Evolutionary conservation across 2,113 vertebrate species (phyloP), one percentile per base, ranked within the genome.

Genomic region (Cyanoramphus novaezelandiae): DNA sequence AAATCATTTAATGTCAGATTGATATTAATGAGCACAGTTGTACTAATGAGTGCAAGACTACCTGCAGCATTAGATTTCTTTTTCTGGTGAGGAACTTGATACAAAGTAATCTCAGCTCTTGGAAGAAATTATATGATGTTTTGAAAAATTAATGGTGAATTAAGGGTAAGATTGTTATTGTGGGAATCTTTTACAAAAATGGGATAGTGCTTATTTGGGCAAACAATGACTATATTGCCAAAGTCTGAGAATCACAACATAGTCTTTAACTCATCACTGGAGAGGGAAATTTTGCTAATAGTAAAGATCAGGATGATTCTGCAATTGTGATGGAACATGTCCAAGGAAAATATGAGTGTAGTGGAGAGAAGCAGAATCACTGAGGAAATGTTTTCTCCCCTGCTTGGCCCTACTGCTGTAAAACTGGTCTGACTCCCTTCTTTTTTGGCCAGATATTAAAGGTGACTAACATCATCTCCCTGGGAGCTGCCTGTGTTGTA

Each of bases 1-100:
- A 96, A 96, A 96, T 97, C 81, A 6, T 95, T 96, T 96, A 93
- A 96, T 95, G 96, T 93, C 91, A 93, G 93, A 93, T 92, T 95
- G 95, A 91, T 97, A 96, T 93, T 96, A 94, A 96, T 97, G 95
- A 97, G 78, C 86, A 91, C 70, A 93, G 93, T 85, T 95, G 88
- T 92, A 92, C 74, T 96, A 96, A 97, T 0, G 7, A 89, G 88
- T 84, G 62, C 69, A 93, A 84, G 92, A 50, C 69, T 83, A 90
- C 83, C 83, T 88, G 52, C 69, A 93, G 86, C 88, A 92, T 78
- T 94, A 88, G 77, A 86, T 88, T 95, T 95, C 94, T 91, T 92
- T 89, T 94, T 88, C 96, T 96, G 83, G 86, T 89, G 92, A 91
- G 86, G 81, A 91, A 84, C 70, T 87, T 92, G 80, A 95, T 80